Conservation (phyloP, 1,140 invertebrate species). For the Whitmania pigra region DNA sequence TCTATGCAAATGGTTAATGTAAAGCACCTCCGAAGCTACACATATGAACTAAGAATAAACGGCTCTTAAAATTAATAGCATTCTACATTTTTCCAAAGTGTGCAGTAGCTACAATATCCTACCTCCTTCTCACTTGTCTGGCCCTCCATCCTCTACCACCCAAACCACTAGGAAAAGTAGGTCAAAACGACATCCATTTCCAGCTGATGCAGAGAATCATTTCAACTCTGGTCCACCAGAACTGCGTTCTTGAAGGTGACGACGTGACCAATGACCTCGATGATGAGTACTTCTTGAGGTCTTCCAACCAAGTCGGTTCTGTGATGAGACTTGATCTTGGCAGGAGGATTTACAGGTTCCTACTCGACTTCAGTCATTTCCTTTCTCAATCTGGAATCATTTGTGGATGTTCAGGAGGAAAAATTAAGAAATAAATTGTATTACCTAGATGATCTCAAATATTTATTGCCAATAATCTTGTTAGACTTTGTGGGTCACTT, state of each 20-base stretch:
- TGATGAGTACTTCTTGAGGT: background rate
- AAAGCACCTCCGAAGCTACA: too few relatives aligned
- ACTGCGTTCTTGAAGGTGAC: background rate
- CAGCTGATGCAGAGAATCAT: background rate
- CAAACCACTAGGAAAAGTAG: background rate
- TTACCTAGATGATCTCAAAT: too few relatives aligned
- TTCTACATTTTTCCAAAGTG: background rate
- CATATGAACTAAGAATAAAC: background rate
- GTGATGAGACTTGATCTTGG: slow-evolving; percentile 6
- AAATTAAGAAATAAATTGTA: too few relatives aligned
- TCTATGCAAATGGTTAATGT: too few relatives aligned
- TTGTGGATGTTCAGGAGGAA: too few relatives aligned
- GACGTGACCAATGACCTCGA: background rate
- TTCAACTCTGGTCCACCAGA: slow-evolving; percentile 2
- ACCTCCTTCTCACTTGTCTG: background rate
- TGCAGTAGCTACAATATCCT: background rate
- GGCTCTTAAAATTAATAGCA: background rate
- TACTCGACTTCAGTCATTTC: background rate
- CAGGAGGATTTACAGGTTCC: background rate
- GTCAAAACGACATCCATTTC: background rate
- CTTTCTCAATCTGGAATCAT: too few relatives aligned
- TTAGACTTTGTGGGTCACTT: too few relatives aligned
- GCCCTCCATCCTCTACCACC: background rate
- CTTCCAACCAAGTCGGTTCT: background rate
- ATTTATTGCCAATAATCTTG: too few relatives aligned